phyloP scores from a whole-genome alignment of 2,797 vertebrate genomes.

The Ispidina picta region DNA sequence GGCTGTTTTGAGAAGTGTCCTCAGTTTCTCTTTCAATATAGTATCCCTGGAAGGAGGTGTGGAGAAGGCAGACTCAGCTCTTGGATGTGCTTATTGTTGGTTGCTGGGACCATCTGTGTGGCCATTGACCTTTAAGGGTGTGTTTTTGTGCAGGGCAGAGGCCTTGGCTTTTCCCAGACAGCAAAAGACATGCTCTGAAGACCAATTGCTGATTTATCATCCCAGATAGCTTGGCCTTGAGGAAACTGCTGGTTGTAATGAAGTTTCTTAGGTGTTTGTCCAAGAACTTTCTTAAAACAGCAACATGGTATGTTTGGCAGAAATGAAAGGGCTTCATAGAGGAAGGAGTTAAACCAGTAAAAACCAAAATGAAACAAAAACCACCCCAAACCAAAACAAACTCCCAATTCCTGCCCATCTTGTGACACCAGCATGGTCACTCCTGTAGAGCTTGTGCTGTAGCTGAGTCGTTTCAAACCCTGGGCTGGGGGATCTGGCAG shows the following conservation, averaged over 20 bases:
- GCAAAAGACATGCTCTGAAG: not conserved
- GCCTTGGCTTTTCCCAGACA: not conserved
- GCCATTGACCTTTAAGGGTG: not conserved
- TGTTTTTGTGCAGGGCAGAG: not conserved
- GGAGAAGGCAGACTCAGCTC: not conserved
- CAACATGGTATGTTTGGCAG: not conserved
- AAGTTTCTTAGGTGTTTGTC: not conserved
- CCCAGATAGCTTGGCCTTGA: not conserved
- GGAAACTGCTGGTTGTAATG: not conserved
- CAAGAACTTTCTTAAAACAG: not conserved
- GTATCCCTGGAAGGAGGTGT: not conserved
- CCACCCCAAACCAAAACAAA: not conserved
- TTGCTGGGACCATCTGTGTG: not conserved
- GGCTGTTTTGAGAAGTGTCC: not conserved
- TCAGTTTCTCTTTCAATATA: not conserved
- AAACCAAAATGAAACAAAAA: not conserved
- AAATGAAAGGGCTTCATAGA: not conserved
- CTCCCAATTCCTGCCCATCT: not conserved
- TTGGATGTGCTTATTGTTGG: not conserved
- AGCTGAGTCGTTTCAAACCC: not conserved
- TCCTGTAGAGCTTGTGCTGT: not conserved
- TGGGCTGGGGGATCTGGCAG: not conserved
- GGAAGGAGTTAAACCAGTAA: not conserved
- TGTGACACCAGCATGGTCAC: fast-evolving
- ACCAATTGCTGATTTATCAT: not conserved